Conservation (phyloP, 2,113 vertebrate species). For the Trematocara nigrifrons region DNA sequence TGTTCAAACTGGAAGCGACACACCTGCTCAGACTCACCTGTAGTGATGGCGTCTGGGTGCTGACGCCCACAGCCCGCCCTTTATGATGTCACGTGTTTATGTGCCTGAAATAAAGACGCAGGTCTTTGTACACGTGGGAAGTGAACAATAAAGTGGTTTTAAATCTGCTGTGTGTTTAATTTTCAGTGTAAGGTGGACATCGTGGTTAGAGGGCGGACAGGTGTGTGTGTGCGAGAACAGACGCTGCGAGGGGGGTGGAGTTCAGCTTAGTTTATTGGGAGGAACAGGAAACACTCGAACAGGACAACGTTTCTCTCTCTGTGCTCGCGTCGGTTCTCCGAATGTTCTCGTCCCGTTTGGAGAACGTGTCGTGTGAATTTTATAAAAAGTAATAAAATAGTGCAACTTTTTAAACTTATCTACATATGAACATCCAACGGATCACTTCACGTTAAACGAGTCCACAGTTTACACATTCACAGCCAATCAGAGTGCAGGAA, state of each 20-base stretch:
- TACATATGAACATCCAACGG: slow-evolving; percentile 71
- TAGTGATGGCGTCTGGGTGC: neutral
- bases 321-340: slow-evolving; percentile 15
- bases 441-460: neutral
- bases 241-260: neutral
- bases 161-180: neutral
- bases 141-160: neutral
- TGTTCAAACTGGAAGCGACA: neutral
- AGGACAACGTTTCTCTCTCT: slow-evolving; percentile 13
- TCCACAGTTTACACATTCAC: slow-evolving; percentile 66
- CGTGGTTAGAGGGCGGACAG: neutral
- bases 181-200: neutral
- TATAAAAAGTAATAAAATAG: slow-evolving; percentile 81
- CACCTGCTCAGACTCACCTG: neutral
- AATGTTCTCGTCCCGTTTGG: slow-evolving; percentile 12
- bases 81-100: neutral
- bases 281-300: slow-evolving; percentile 35
- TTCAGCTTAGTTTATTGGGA: slow-evolving; percentile 43
- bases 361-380: slow-evolving; percentile 37
- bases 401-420: slow-evolving; percentile 71
- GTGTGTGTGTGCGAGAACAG: neutral
- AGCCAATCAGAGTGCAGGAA: slow-evolving; percentile 44
- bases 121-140: neutral
- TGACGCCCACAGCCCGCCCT: neutral
- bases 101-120: neutral